Evolutionary conservation across 2,797 vertebrate species (phyloP), one percentile per base, ranked within the genome.

Genomic region (Enteromius argenteus): DNA sequence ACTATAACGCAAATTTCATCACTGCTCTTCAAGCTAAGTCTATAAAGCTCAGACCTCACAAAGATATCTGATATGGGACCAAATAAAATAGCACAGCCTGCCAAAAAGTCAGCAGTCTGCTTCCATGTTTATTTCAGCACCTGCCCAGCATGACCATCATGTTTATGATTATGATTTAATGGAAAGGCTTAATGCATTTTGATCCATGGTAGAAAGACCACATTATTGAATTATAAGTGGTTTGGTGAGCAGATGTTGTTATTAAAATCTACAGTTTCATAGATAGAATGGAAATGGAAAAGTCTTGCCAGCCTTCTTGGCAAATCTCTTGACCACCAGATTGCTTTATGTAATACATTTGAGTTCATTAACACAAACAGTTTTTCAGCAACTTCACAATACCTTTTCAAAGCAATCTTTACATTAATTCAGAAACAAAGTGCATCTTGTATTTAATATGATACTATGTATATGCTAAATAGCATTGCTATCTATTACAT

Each of bases 21-120:
- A 23, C 39, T 3, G 15, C n/a, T 68, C 53, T 80, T n/a, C 21
- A 69, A 53, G 66, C 8, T 49, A 44, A 67, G 42, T 21, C 32
- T 27, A 35, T 8, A 80, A 80, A 80, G 14, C 51, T 78, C 58
- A 74, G 74, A 74, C 67, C 68, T 56, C 71, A 71, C 60, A 83
- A 60, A 62, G 39, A 64, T 39, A 66, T 85, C 67, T 14, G n/a
- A 67, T 44, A 44, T 39, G 6, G 10, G 81, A 56, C 53, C 37
- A 60, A 69, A 46, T 42, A 62, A 73, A 78, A 37, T 58, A 79
- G 66, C 30, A 81, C 32, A 37, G 21, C 32, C 11, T 10, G 13
- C 53, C 27, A 83, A 77, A 23, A 39, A 80, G 71, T 35, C 46
- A 76, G 30, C 15, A 11, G 60, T n/a, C 3, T 42, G 23, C 32